These are phyloP conservation scores for Idaea biselata DNA, from an alignment of 2,888 invertebrate genomes.

Conservation along the genomic window DNA sequence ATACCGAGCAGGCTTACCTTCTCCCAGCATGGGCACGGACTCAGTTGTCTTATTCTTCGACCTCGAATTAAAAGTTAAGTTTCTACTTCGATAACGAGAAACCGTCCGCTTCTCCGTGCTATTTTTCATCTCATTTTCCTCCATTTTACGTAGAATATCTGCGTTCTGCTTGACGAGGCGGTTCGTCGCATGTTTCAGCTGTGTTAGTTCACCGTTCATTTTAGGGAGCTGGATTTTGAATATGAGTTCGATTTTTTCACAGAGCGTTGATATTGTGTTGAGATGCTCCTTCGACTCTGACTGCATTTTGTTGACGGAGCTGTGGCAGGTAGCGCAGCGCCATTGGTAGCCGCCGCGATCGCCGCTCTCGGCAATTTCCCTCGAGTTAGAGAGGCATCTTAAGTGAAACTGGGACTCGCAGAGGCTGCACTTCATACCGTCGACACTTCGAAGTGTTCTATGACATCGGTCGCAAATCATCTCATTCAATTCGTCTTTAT, in stretches of 20 bases:
- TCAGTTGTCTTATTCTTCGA: constrained; percentile 30
- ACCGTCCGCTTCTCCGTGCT: constrained; percentile 22
- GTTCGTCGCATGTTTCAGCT: constrained; percentile 51
- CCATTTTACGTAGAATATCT: constrained; percentile 48
- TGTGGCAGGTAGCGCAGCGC: constrained; percentile 57
- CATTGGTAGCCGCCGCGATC: constrained; percentile 49
- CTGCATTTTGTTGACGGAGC: constrained; percentile 29
- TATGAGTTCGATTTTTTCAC: constrained; percentile 60
- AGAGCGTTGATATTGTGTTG: constrained; percentile 41
- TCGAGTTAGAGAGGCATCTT: constrained; percentile 35
- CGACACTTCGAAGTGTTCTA: constrained; percentile 39
- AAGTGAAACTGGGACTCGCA: constrained; percentile 47
- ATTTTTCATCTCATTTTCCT: constrained; percentile 39
- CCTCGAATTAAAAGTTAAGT: constrained; percentile 34
- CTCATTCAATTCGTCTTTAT: background rate
- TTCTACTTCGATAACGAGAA: constrained; percentile 38
- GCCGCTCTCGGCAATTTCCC: constrained; percentile 40
- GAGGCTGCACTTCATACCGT: constrained; percentile 44
- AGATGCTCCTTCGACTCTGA: constrained; percentile 29
- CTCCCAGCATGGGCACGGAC: constrained; percentile 26
- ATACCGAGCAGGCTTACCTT: constrained; percentile 45
- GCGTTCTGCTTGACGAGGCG: constrained; percentile 56
- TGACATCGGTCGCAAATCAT: constrained; percentile 57
- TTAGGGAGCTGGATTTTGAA: constrained; percentile 66
- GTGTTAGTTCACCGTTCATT: constrained; percentile 51